phyloP scores from a whole-genome alignment of 2,113 vertebrate species.

The Ochotona princeps region DNA sequence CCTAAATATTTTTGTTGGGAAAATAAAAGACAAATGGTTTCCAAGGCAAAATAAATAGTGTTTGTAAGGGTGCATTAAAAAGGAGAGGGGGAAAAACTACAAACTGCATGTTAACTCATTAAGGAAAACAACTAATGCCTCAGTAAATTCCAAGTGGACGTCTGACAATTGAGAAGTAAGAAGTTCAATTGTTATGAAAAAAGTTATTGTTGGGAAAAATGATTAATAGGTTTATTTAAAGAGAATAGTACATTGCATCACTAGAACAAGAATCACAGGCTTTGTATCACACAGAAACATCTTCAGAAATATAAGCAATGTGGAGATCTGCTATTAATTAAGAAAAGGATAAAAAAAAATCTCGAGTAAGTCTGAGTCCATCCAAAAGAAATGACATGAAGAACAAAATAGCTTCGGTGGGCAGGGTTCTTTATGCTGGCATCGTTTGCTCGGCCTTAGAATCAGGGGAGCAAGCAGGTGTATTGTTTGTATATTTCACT shows the following conservation, averaged over 20 bases:
- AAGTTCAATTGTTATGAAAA: slow-evolving; percentile 14
- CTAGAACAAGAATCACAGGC: neutral
- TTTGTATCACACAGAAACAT: neutral
- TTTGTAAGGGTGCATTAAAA: slow-evolving; percentile 49
- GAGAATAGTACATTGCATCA: neutral
- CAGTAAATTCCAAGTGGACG: slow-evolving; percentile 31
- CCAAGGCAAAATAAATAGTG: slow-evolving; percentile 60
- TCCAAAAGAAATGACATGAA: neutral
- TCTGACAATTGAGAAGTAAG: slow-evolving; percentile 12
- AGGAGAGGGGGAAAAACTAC: neutral
- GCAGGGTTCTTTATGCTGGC: neutral
- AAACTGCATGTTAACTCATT: slow-evolving; percentile 10
- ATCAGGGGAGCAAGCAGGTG: neutral
- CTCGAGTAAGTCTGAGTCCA: neutral
- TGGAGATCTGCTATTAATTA: neutral
- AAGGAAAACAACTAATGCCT: slow-evolving; percentile 19
- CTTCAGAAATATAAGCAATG: neutral
- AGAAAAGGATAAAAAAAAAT: neutral
- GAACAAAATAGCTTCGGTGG: neutral
- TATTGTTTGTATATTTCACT: neutral
- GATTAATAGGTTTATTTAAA: neutral
- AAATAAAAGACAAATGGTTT: slow-evolving; percentile 70
- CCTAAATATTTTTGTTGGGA: slow-evolving; percentile 74
- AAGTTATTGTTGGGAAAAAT: neutral
- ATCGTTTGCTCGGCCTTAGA: neutral